Conservation (phyloP, 2,888 invertebrate species). For the Agrotis clavis region DNA sequence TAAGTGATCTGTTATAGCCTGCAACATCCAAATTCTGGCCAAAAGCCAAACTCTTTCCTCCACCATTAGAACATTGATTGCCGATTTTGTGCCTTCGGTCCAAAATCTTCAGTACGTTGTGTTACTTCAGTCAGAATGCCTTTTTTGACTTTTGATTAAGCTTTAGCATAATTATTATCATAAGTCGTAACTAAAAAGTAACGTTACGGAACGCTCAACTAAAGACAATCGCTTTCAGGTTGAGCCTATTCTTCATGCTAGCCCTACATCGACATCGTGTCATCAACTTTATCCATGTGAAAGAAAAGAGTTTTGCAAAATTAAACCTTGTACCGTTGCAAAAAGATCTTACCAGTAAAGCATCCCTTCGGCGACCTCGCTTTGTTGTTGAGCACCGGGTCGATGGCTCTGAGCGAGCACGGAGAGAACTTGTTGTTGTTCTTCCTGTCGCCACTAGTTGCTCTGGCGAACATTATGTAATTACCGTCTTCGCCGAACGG, state of each 20-base stretch:
- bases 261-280: neutral
- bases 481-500: slow-evolving; percentile 99
- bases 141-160: too few relatives aligned
- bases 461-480: slow-evolving; percentile 99
- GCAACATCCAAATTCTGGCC: neutral
- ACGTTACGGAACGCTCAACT: neutral
- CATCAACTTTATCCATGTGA: neutral
- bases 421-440: slow-evolving; percentile 99
- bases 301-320: neutral
- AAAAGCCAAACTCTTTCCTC: too few relatives aligned
- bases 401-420: slow-evolving; percentile 97
- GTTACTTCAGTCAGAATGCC: too few relatives aligned
- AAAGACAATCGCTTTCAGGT: neutral
- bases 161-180: too few relatives aligned
- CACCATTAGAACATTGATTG: too few relatives aligned
- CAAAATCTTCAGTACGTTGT: too few relatives aligned
- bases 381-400: slow-evolving; percentile 97
- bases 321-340: neutral
- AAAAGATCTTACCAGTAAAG: slow-evolving; percentile 93
- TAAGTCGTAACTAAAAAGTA: too few relatives aligned
- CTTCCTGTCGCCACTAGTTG: slow-evolving; percentile 99
- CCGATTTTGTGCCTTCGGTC: too few relatives aligned
- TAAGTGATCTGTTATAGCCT: neutral
- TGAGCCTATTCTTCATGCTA: neutral
- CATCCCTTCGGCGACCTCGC: slow-evolving; percentile 97